Evolutionary conservation across 2,113 vertebrate species (phyloP).

Genomic region (Pycnonotus jocosus): DNA sequence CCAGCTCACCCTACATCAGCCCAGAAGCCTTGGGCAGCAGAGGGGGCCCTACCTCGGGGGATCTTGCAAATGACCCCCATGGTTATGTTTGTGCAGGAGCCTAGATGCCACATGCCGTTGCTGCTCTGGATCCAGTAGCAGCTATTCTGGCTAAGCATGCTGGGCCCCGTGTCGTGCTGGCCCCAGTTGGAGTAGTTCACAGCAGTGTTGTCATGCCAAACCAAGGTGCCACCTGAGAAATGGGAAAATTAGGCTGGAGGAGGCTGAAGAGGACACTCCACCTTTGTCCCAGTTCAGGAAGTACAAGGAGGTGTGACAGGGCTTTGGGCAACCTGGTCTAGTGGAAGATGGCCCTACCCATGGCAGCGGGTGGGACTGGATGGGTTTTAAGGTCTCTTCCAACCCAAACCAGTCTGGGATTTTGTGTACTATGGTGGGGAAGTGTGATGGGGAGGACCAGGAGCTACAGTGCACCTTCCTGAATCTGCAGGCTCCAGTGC

Average conservation of each 20-base stretch:
- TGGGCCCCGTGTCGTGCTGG: constrained; percentile 80
- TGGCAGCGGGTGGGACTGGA: neutral
- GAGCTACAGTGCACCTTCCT: neutral
- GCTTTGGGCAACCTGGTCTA: neutral
- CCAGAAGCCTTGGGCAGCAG: accelerated
- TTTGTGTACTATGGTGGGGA: neutral
- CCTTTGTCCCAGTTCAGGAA: neutral
- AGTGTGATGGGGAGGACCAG: neutral
- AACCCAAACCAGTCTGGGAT: neutral
- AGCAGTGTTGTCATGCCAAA: constrained; percentile 85
- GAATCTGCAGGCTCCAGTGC: neutral
- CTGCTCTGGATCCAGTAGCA: constrained; percentile 98
- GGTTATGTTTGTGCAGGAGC: constrained; percentile 87
- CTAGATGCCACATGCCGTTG: constrained; percentile 87
- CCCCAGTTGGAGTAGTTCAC: constrained; percentile 96
- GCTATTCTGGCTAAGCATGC: constrained; percentile 90
- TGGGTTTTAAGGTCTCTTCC: neutral
- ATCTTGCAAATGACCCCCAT: constrained; percentile 94
- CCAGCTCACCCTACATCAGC: neutral
- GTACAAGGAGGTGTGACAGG: neutral
- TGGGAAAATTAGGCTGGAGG: neutral
- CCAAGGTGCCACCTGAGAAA: constrained; percentile 78
- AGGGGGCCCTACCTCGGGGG: constrained; percentile 76
- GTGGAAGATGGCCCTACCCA: neutral
- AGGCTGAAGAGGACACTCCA: neutral